phyloP scores from a whole-genome alignment of 2,797 vertebrate species.

The Fratercula arctica region DNA sequence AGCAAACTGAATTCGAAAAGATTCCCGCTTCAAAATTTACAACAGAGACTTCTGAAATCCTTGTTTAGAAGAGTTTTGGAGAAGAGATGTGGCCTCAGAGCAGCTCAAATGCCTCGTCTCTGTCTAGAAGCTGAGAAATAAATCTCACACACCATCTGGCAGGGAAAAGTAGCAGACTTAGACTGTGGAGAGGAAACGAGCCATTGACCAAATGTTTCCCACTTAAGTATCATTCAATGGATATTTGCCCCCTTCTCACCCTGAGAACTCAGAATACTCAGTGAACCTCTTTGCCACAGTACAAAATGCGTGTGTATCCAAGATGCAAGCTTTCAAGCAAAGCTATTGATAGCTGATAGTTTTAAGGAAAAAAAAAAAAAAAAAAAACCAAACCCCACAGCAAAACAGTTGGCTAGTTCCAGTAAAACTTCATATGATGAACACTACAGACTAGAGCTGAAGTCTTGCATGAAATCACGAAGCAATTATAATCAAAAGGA shows the following conservation, averaged over 20 bases:
- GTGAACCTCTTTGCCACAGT: not conserved
- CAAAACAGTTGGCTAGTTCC: not conserved
- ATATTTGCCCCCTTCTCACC: not conserved
- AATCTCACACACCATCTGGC: slow-evolving; percentile 19
- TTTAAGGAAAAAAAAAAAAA: not conserved
- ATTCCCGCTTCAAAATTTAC: not conserved
- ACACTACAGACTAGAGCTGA: not conserved
- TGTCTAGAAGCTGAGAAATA: slow-evolving; percentile 50
- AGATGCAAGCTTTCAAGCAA: not conserved
- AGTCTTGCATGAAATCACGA: slow-evolving; percentile 37
- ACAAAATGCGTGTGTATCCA: not conserved
- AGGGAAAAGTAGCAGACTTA: slow-evolving; percentile 8
- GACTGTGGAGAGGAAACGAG: not conserved
- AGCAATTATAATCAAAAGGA: slow-evolving; percentile 51
- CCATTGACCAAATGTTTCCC: slow-evolving; percentile 27
- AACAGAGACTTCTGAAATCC: not conserved
- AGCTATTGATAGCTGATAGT: not conserved
- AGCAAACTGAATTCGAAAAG: not conserved
- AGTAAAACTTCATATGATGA: not conserved
- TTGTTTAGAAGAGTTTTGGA: not conserved
- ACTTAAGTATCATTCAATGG: not conserved
- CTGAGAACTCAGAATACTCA: not conserved
- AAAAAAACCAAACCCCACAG: not conserved
- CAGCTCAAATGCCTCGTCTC: not conserved
- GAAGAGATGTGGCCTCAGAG: not conserved